These are phyloP conservation scores for Ameiurus melas DNA, from an alignment of 2,113 vertebrate genomes.

Conservation along the genomic window DNA sequence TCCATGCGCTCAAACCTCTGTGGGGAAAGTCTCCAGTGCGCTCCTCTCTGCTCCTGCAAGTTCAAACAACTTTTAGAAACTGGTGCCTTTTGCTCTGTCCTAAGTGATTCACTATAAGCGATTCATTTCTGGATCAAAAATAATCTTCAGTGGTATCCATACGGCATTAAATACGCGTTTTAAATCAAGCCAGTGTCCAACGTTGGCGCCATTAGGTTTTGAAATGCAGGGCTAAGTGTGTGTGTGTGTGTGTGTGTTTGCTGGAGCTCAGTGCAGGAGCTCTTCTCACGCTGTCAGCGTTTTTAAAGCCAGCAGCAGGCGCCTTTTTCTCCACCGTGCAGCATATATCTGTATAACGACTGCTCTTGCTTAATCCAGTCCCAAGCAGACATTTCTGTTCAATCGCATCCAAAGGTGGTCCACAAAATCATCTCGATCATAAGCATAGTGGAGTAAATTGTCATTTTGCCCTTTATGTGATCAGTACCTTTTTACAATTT, in stretches of 20 bases:
- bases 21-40: not conserved
- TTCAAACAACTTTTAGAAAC: constrained; percentile 38
- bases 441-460: not conserved
- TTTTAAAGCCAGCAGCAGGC: constrained; percentile 40
- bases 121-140: not conserved
- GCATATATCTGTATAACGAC: not conserved
- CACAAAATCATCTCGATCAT: not conserved
- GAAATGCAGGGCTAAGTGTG: constrained; percentile 33
- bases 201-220: constrained; percentile 49
- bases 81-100: not conserved
- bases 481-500: not conserved
- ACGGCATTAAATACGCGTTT: not conserved
- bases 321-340: constrained; percentile 15
- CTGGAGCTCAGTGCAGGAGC: constrained; percentile 27
- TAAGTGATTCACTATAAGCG: too few species aligned
- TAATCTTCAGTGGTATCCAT: not conserved
- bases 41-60: constrained; percentile 18
- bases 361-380: not conserved
- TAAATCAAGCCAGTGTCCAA: not conserved
- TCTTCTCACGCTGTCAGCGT: constrained; percentile 41
- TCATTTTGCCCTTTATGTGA: not conserved
- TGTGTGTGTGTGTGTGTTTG: not conserved
- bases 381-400: not conserved
- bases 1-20: not conserved
- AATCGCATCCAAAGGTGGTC: not conserved